Conservation (phyloP, 2,888 invertebrate genomes). For the Eilema depressum region DNA sequence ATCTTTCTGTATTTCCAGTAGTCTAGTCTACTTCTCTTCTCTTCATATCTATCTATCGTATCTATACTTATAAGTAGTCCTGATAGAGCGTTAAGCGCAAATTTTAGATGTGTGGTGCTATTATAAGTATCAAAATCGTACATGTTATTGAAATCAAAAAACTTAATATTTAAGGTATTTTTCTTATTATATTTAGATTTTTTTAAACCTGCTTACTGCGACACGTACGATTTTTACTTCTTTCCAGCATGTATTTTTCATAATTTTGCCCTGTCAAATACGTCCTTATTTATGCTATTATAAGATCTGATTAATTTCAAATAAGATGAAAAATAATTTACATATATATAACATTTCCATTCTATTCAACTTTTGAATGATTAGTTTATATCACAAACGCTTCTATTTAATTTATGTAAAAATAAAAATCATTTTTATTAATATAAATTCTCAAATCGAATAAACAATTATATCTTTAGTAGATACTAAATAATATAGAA, state of each 20-base stretch:
- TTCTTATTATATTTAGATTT: background rate
- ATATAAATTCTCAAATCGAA: conserved; percentile 34
- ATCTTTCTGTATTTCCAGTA: conserved; percentile 57
- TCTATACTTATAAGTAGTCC: conserved; percentile 37
- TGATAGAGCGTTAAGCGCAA: conserved; percentile 47
- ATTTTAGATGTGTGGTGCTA: conserved; percentile 78
- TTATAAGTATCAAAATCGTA: conserved; percentile 53
- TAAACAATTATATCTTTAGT: conserved; percentile 36
- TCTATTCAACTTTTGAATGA: background rate
- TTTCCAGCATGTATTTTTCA: conserved; percentile 10
- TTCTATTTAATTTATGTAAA: conserved; percentile 14
- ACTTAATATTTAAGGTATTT: background rate
- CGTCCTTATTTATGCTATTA: conserved; percentile 63
- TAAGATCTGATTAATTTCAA: conserved; percentile 35
- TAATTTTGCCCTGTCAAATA: conserved; percentile 69
- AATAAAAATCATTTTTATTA: conserved; percentile 21
- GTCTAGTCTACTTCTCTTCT: conserved; percentile 54
- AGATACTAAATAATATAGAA: conserved; percentile 46
- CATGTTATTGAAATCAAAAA: conserved; percentile 17
- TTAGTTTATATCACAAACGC: background rate
- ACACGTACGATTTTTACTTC: background rate
- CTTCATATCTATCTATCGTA: conserved; percentile 63
- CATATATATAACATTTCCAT: background rate
- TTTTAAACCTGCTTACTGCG: background rate
- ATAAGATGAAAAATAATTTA: conserved; percentile 28